These are phyloP conservation scores for Anorthoa munda DNA, from an alignment of 2,888 invertebrate genomes.

Conservation along the genomic window DNA sequence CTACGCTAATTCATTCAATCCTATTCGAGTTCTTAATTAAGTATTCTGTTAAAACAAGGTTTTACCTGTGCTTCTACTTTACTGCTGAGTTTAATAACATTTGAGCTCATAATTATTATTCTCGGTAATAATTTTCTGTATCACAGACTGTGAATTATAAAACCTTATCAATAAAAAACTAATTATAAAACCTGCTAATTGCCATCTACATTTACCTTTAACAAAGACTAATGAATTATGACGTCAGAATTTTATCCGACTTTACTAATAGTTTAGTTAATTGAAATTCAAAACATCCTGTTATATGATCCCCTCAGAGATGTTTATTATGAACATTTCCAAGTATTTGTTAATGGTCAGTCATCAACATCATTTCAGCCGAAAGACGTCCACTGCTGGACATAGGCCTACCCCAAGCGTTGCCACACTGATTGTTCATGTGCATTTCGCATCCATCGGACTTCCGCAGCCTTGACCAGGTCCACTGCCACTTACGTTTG, in stretches of 20 bases:
- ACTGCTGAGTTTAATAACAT: constrained; percentile 17
- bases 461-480: no score
- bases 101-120: constrained; percentile 29
- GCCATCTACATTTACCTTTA: constrained; percentile 7
- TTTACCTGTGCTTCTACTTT: background rate
- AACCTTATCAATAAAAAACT: no score
- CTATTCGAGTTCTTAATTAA: constrained; percentile 36
- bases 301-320: background rate
- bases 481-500: no score
- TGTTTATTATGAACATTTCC: constrained; percentile 9
- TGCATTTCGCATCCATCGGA: no score
- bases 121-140: constrained; percentile 24
- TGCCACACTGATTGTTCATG: no score
- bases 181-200: constrained; percentile 35
- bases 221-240: constrained; percentile 18
- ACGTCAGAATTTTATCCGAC: constrained; percentile 10
- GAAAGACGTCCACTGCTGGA: no score
- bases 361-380: no score
- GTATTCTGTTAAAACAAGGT: constrained; percentile 45
- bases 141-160: constrained; percentile 18
- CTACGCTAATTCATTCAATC: constrained; percentile 48
- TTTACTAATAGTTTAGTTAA: constrained; percentile 21
- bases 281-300: constrained; percentile 15
- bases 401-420: no score
- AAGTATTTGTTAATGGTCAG: constrained; percentile 10